phyloP scores from a whole-genome alignment of 2,888 invertebrate species.

The Phyto melanocephala region DNA sequence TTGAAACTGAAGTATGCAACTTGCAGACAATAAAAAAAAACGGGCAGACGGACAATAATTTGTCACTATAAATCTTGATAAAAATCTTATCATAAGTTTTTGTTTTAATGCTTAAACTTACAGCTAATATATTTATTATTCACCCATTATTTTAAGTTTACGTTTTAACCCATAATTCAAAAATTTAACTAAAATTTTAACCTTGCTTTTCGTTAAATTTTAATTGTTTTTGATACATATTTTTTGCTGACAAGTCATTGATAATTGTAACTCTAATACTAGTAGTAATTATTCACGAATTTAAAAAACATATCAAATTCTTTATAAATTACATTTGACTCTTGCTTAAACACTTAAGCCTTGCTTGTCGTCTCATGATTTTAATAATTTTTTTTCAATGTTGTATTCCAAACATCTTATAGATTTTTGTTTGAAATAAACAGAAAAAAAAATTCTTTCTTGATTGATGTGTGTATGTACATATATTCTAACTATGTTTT shows the following conservation, averaged over 20 bases:
- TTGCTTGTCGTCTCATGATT: constrained; percentile 31
- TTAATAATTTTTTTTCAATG: too few relatives aligned
- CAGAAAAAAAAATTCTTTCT: not conserved
- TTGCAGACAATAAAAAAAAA: not conserved
- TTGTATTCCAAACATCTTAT: too few relatives aligned
- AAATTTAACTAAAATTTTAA: not conserved
- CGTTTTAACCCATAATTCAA: not conserved
- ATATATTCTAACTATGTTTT: too few relatives aligned
- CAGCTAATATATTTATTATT: not conserved
- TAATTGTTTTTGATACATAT: constrained; percentile 27
- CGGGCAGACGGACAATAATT: constrained; percentile 25
- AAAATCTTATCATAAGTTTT: constrained; percentile 1
- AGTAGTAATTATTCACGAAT: constrained; percentile 13
- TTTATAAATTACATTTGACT: constrained; percentile 54
- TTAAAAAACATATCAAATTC: constrained; percentile 55
- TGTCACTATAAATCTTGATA: constrained; percentile 55
- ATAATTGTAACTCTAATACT: constrained; percentile 47
- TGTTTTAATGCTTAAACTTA: not conserved
- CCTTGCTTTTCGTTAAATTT: constrained; percentile 25
- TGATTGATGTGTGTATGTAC: too few relatives aligned
- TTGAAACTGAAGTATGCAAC: constrained; percentile 6
- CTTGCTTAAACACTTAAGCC: constrained; percentile 33
- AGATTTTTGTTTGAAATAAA: too few relatives aligned
- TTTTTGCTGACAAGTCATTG: constrained; percentile 55
- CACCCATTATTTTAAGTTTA: not conserved